Evolutionary conservation across 2,113 vertebrate species (phyloP).

Genomic region (Hemichromis elongatus): DNA sequence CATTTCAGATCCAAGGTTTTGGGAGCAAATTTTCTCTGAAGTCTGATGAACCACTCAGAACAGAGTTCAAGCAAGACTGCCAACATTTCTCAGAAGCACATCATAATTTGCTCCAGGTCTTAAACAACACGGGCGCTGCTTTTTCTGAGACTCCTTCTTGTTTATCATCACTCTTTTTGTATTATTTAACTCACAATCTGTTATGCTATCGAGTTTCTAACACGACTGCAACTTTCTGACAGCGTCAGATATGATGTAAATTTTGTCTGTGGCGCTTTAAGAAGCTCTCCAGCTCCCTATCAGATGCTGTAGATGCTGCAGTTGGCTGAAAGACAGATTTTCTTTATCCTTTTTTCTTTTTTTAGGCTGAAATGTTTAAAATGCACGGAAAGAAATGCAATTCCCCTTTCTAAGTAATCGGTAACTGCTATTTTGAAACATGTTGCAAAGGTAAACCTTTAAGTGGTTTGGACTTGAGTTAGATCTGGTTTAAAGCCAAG

Average conservation of each 20-base stretch:
- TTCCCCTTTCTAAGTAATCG: neutral
- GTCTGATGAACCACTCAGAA: slow-evolving; percentile 9
- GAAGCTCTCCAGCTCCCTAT: slow-evolving; percentile 11
- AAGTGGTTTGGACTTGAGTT: neutral
- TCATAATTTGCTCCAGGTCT: neutral
- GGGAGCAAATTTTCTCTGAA: neutral
- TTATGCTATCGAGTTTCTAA: neutral
- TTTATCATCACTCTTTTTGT: slow-evolving; percentile 21
- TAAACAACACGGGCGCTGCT: neutral
- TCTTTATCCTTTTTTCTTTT: neutral
- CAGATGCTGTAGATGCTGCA: neutral
- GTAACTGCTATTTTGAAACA: neutral
- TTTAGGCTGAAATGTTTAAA: neutral
- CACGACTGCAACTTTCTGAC: neutral
- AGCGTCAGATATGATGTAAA: neutral
- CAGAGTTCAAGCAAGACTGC: slow-evolving; percentile 29
- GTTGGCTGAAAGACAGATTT: neutral
- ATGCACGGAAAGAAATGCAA: neutral
- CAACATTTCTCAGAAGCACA: slow-evolving; percentile 19
- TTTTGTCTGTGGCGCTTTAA: neutral
- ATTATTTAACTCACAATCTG: neutral
- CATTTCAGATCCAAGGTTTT: neutral
- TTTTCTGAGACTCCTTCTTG: slow-evolving; percentile 12
- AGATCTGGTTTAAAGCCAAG: neutral
- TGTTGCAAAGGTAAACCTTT: neutral